These are phyloP conservation scores for Formica selysi DNA, from an alignment of 1,140 invertebrate species.

Conservation along the genomic window DNA sequence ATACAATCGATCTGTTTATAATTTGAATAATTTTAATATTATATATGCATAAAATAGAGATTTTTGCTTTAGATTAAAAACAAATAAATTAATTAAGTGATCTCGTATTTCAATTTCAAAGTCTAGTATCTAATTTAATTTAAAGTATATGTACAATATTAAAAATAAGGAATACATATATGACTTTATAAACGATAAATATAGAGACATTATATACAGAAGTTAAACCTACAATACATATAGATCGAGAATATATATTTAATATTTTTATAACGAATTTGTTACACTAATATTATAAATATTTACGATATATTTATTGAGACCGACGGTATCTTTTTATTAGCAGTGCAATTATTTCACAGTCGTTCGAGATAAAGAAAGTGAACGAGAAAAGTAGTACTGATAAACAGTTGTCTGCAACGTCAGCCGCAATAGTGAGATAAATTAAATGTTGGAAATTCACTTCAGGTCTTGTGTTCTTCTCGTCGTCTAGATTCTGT, in stretches of 20 bases:
- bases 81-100: background rate
- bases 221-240: background rate
- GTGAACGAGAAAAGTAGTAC: slow-evolving; percentile 8
- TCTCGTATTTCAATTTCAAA: background rate
- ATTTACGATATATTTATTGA: background rate
- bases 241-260: background rate
- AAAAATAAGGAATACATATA: background rate
- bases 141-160: background rate
- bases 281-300: background rate
- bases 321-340: background rate
- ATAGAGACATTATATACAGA: background rate
- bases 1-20: background rate
- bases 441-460: slow-evolving; percentile 60
- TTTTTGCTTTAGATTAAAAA: background rate
- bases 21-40: background rate
- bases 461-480: slow-evolving; percentile 50
- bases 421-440: slow-evolving; percentile 38
- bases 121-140: background rate
- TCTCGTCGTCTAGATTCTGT: slow-evolving; percentile 42
- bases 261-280: background rate
- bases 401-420: slow-evolving; percentile 50
- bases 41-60: background rate
- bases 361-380: background rate
- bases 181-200: background rate
- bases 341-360: slow-evolving; percentile 29